These are phyloP conservation scores for Drosophila biarmipes DNA, from an alignment of 1,140 invertebrate genomes.

Conservation along the genomic window DNA sequence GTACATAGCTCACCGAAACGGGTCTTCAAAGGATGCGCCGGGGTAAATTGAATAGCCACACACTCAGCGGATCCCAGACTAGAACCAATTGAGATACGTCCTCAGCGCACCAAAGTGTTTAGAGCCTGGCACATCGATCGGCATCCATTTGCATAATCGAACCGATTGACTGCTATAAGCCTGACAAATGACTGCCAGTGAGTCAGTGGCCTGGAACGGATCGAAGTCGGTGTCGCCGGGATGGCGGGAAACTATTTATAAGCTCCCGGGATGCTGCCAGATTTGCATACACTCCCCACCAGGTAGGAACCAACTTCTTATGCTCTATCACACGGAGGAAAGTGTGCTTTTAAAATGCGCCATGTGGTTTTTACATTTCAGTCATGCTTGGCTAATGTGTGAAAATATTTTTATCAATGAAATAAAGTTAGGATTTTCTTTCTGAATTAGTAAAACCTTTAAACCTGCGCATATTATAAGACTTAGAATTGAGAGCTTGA, in stretches of 20 bases:
- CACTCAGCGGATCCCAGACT: slow-evolving; percentile 7
- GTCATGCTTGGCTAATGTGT: no score
- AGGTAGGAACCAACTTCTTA: not conserved
- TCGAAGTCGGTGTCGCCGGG: not conserved
- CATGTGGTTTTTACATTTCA: not conserved
- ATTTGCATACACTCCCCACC: slow-evolving; percentile 19
- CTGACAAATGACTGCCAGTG: slow-evolving; percentile 48
- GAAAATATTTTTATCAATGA: no score
- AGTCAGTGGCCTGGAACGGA: slow-evolving; percentile 45
- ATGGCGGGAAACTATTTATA: slow-evolving; percentile 18
- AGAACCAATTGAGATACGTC: slow-evolving; percentile 32
- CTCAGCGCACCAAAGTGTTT: slow-evolving; percentile 31
- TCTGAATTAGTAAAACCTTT: no score
- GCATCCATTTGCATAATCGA: slow-evolving; percentile 46
- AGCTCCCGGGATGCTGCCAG: slow-evolving; percentile 14
- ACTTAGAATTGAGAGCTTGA: no score
- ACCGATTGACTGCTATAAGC: slow-evolving; percentile 52
- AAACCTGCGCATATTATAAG: no score
- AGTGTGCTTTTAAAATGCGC: not conserved
- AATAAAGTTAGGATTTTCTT: no score
- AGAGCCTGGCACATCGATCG: slow-evolving; percentile 27
- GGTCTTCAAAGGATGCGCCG: slow-evolving; percentile 47
- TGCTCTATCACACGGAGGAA: not conserved
- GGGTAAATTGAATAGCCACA: slow-evolving; percentile 20
- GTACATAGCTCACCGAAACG: slow-evolving; percentile 4